These are phyloP conservation scores for Xylophagus ater DNA, from an alignment of 2,888 invertebrate genomes.

Conservation along the genomic window DNA sequence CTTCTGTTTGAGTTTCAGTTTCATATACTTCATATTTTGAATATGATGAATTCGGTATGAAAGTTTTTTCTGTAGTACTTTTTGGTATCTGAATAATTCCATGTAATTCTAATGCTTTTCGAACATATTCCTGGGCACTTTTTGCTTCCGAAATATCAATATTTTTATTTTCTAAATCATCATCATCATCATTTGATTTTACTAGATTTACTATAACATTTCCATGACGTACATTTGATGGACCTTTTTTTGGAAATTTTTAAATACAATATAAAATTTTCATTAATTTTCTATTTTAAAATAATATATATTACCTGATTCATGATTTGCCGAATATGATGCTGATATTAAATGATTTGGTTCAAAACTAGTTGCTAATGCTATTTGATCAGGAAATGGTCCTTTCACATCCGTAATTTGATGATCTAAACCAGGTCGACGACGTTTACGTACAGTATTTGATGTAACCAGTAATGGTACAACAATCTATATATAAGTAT, in stretches of 20 bases:
- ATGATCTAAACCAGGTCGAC: slow-evolving; percentile 23
- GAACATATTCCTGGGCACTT: slow-evolving; percentile 37
- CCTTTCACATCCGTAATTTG: slow-evolving; percentile 21
- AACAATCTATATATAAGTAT: no score
- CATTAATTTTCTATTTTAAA: neutral
- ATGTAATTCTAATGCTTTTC: slow-evolving; percentile 34
- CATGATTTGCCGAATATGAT: slow-evolving; percentile 19
- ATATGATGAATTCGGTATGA: slow-evolving; percentile 1
- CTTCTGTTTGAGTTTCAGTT: slow-evolving; percentile 15
- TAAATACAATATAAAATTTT: neutral
- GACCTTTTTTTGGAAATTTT: neutral
- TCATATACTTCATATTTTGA: slow-evolving; percentile 16
- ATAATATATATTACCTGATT: slow-evolving; percentile 18
- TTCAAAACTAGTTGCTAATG: slow-evolving; percentile 26
- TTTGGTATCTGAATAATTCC: slow-evolving; percentile 17
- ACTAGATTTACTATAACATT: slow-evolving; percentile 33
- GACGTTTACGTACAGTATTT: slow-evolving; percentile 23
- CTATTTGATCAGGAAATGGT: slow-evolving; percentile 28
- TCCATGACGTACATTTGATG: slow-evolving; percentile 22
- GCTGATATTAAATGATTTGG: slow-evolving; percentile 19
- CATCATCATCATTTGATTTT: slow-evolving; percentile 26
- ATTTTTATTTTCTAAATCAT: slow-evolving; percentile 1
- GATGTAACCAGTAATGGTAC: slow-evolving; percentile 17
- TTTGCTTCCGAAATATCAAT: slow-evolving; percentile 23
- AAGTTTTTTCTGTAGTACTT: neutral